Percentiles rank a stretch among this genome's conserved stretches.
Conservation (phyloP, 2,888 invertebrate species). For the Hypselothyrea guttata region DNA sequence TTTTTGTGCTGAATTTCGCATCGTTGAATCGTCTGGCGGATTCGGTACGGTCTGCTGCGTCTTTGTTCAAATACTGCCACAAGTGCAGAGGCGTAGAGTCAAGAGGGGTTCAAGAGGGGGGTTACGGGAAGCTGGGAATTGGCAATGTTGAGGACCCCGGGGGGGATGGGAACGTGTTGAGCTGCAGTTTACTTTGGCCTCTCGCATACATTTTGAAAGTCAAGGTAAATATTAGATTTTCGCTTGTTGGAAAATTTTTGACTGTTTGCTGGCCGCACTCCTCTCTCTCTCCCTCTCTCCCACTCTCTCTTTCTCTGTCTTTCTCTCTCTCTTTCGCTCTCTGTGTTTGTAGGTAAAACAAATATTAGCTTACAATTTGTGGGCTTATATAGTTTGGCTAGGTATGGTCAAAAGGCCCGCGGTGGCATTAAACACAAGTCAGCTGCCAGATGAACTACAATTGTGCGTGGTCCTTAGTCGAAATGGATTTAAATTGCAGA, state of each 20-base stretch:
- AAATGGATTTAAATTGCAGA: no score
- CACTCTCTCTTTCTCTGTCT: not conserved
- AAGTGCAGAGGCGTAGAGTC: conserved; percentile 1
- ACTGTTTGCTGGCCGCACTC: conserved; percentile 45
- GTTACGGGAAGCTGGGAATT: not conserved
- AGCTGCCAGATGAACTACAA: conserved; percentile 20
- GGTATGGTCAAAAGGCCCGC: conserved; percentile 55
- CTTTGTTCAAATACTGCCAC: conserved; percentile 59
- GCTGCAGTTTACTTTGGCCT: conserved; percentile 67
- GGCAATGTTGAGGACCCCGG: conserved; percentile 5
- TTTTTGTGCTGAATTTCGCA: conserved; percentile 18
- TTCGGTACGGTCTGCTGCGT: conserved; percentile 51
- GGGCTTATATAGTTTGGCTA: conserved; percentile 58
- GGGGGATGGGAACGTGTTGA: conserved; percentile 45
- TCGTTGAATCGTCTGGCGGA: conserved; percentile 51
- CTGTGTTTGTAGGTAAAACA: conserved; percentile 63
- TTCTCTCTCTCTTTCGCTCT: not conserved
- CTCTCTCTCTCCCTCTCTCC: not conserved
- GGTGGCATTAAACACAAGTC: conserved; percentile 64
- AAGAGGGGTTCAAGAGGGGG: conserved; percentile 2
- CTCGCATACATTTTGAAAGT: conserved; percentile 66
- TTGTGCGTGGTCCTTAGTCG: not conserved
- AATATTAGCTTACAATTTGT: conserved; percentile 75
- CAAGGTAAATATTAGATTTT: conserved; percentile 77
- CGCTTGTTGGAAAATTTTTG: conserved; percentile 64